Evolutionary conservation across 2,113 vertebrate species (phyloP), one percentile per base, ranked within the genome.

Genomic region (Nipponia nippon): DNA sequence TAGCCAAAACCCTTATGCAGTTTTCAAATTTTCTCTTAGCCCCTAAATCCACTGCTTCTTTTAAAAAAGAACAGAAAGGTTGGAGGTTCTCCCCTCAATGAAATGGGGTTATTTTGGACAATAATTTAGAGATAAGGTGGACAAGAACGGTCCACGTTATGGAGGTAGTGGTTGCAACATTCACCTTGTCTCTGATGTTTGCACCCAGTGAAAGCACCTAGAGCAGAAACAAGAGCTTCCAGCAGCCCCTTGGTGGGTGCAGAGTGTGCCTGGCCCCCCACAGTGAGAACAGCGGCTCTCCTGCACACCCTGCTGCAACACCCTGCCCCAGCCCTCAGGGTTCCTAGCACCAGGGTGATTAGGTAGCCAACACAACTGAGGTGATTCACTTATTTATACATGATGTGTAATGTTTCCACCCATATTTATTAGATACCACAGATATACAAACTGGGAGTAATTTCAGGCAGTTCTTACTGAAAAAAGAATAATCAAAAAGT

Each of bases 191-290:
- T 83, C 32, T 73, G 32, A 27, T 21, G 6, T 70, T 91, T 65
- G 27, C 16, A 46, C 3, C 17, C 19, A 18, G 9, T 56, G 69
- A 88, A 93, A 83, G 7, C 3, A 67, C 4, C 9, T 26, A 67
- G 29, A 56, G 49, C 15, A 72, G 53, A 62, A 93, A n/a, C 1
- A 56, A 59, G 27, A 49, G 8, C 9, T 18, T 71, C 52, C 25
- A 49, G 40, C 1, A 3, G 27, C 13, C 2, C 1, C n/a, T 38
- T 0, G 2, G 36, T 38, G 73, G 15, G 10, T 84, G 18, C 7
- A 76, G 38, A 49, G 25, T 6, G 10, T 17, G 11, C 16, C 70
- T 79, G 42, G 29, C 8, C 5, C 29, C 29, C 34, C 3, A 0
- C 52, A 49, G 1, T 6, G 34, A 56, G 29, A 70, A 38, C 16